phyloP scores from a whole-genome alignment of 2,888 invertebrate species.

The Icerya purchasi region DNA sequence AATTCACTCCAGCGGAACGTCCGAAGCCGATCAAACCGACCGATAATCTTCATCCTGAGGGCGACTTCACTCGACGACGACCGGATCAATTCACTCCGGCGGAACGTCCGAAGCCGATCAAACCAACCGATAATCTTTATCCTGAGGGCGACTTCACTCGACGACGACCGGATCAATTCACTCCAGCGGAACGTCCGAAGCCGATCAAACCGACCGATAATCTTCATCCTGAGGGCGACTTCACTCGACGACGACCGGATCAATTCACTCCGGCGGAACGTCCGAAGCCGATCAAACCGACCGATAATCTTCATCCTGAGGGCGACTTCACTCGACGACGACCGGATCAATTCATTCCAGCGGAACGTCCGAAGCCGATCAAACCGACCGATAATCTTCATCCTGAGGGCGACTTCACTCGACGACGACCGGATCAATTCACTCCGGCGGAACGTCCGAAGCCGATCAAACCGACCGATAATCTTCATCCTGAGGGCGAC shows the following conservation, averaged over 20 bases:
- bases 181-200: slow-evolving; percentile 29
- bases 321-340: slow-evolving; percentile 24
- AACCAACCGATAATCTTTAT: slow-evolving; percentile 24
- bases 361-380: slow-evolving; percentile 22
- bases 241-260: slow-evolving; percentile 26
- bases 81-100: slow-evolving; percentile 25
- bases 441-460: slow-evolving; percentile 29
- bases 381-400: slow-evolving; percentile 24
- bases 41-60: slow-evolving; percentile 23
- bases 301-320: slow-evolving; percentile 24
- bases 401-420: slow-evolving; percentile 36
- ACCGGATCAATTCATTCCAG: slow-evolving; percentile 25
- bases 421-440: slow-evolving; percentile 21
- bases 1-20: slow-evolving; percentile 29
- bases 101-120: slow-evolving; percentile 22
- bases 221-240: slow-evolving; percentile 37
- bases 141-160: slow-evolving; percentile 36
- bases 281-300: slow-evolving; percentile 25
- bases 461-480: slow-evolving; percentile 31
- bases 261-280: slow-evolving; percentile 29
- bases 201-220: slow-evolving; percentile 31
- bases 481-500: slow-evolving; percentile 30
- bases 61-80: slow-evolving; percentile 24
- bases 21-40: slow-evolving; percentile 25
- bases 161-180: slow-evolving; percentile 20